Percentiles rank a stretch among this genome's conserved stretches.
These are phyloP conservation scores for Boloria selene DNA, from an alignment of 2,888 invertebrate species.

Conservation along the genomic window DNA sequence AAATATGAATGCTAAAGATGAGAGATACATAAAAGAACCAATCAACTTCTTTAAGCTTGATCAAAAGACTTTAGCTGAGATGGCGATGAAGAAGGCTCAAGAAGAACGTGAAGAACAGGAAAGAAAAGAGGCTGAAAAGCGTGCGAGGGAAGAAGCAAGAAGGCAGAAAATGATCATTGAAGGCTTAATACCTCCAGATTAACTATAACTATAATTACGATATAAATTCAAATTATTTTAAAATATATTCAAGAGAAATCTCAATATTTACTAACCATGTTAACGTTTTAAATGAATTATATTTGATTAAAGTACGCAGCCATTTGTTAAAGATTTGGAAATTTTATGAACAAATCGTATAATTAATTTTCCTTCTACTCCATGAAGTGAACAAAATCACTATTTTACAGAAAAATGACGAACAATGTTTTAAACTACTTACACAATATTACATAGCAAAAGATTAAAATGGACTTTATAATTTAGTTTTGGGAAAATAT, in stretches of 20 bases:
- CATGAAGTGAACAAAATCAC: conserved; percentile 3
- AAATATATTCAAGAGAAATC: too few relatives aligned
- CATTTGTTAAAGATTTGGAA: conserved; percentile 8
- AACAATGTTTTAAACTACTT: neutral
- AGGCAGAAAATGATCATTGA: conserved; percentile 67
- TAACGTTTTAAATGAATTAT: neutral
- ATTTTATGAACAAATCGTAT: conserved; percentile 3
- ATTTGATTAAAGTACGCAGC: conserved; percentile 1
- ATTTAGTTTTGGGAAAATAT: too few relatives aligned
- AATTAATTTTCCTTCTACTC: conserved; percentile 11
- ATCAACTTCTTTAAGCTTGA: conserved; percentile 75
- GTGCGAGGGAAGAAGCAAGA: conserved; percentile 63
- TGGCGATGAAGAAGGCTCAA: conserved; percentile 68
- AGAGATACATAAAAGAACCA: conserved; percentile 64
- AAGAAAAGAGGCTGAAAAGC: conserved; percentile 61
- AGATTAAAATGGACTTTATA: too few relatives aligned
- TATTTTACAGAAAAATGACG: neutral
- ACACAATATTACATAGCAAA: too few relatives aligned
- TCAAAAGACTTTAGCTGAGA: conserved; percentile 69
- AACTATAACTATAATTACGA: neutral
- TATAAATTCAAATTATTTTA: too few relatives aligned
- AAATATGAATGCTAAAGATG: conserved; percentile 69
- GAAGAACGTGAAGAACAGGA: conserved; percentile 65
- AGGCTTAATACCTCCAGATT: conserved; percentile 55
- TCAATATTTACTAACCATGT: neutral